These are phyloP conservation scores for Lasioglossum albipes DNA, from an alignment of 1,140 invertebrate genomes.

Conservation along the genomic window DNA sequence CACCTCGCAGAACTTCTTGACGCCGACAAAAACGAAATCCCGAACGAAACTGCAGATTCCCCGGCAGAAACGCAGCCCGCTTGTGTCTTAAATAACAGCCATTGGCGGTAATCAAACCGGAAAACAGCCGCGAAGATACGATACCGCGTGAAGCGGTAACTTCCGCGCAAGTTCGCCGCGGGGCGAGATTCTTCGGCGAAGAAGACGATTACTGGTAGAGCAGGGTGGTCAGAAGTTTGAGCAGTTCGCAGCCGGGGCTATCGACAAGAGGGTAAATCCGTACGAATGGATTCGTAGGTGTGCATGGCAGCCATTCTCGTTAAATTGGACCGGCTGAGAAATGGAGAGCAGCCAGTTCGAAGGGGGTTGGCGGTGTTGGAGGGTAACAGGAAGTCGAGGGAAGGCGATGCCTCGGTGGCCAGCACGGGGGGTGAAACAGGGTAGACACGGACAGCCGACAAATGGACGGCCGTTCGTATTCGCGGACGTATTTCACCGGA, in stretches of 20 bases:
- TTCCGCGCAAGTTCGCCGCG: neutral
- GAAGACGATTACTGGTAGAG: neutral
- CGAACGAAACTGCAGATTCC: too few relatives aligned
- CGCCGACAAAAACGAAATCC: too few relatives aligned
- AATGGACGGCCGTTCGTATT: conserved; percentile 72
- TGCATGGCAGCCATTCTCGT: conserved; percentile 61
- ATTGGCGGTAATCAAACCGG: neutral
- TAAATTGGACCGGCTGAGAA: conserved; percentile 72
- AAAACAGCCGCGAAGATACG: neutral
- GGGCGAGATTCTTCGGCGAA: neutral
- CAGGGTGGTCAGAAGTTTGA: conserved; percentile 6
- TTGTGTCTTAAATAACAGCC: neutral
- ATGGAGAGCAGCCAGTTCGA: conserved; percentile 61
- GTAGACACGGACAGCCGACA: conserved; percentile 64
- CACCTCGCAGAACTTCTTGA: too few relatives aligned
- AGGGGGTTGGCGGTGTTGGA: conserved; percentile 19
- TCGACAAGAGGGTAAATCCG: conserved; percentile 63
- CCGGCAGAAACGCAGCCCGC: too few relatives aligned
- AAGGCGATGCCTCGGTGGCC: conserved; percentile 17
- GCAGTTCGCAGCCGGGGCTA: conserved; percentile 25
- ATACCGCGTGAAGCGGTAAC: neutral
- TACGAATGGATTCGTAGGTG: conserved; percentile 63
- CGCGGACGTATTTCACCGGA: conserved; percentile 67
- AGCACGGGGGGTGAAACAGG: conserved; percentile 20
- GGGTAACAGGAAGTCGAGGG: conserved; percentile 26